Evolutionary conservation across 2,797 vertebrate genomes (phyloP).

Genomic region (Melanotaenia boesemani): DNA sequence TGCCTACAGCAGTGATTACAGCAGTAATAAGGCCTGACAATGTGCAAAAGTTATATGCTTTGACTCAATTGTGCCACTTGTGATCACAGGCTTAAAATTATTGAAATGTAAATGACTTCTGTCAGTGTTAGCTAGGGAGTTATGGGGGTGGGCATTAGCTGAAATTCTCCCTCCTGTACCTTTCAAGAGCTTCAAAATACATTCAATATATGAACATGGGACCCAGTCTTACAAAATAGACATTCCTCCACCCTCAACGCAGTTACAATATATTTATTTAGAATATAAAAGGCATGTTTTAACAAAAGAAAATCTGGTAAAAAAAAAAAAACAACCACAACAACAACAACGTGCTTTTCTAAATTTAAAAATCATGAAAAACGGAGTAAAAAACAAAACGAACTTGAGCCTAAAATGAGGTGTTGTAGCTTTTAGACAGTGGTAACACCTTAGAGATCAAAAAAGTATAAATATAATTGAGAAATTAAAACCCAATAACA

Average conservation of each 20-base stretch:
- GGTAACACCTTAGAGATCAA: slow-evolving; percentile 75
- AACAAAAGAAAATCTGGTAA: slow-evolving; percentile 37
- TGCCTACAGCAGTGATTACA: slow-evolving; percentile 10
- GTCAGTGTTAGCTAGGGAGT: slow-evolving; percentile 4
- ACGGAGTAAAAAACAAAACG: not conserved
- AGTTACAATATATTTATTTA: slow-evolving; percentile 40
- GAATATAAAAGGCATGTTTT: slow-evolving; percentile 65
- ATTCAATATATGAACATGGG: slow-evolving; percentile 58
- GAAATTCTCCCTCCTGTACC: slow-evolving; percentile 20
- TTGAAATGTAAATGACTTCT: slow-evolving; percentile 43
- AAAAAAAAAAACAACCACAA: slow-evolving; percentile 4
- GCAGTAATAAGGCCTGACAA: slow-evolving; percentile 31
- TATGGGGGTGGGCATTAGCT: not conserved
- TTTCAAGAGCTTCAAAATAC: slow-evolving; percentile 26
- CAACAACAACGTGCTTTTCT: slow-evolving; percentile 23
- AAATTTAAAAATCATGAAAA: slow-evolving; percentile 34
- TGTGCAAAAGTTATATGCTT: slow-evolving; percentile 24
- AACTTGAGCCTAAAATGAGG: slow-evolving; percentile 29
- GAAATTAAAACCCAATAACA: slow-evolving; percentile 44
- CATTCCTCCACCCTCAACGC: slow-evolving; percentile 32
- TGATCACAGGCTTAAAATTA: slow-evolving; percentile 13
- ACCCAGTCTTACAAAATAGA: slow-evolving; percentile 31
- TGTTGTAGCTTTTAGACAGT: slow-evolving; percentile 60
- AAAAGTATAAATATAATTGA: slow-evolving; percentile 60
- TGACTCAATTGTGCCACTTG: slow-evolving; percentile 34